Conservation (phyloP, 64 coral and sea anemone genomes). For the Anthopleura sola region DNA sequence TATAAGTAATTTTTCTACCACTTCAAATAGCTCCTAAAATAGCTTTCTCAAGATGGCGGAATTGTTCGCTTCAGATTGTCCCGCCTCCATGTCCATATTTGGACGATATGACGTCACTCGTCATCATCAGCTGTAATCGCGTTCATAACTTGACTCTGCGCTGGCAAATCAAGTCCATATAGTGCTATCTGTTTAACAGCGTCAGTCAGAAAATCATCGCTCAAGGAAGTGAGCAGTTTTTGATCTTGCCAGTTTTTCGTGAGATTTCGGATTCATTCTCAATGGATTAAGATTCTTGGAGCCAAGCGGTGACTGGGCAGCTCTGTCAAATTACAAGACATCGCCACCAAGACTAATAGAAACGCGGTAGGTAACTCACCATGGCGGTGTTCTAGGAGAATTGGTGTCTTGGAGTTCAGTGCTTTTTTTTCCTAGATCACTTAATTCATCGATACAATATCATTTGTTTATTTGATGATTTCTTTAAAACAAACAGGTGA, state of each 20-base stretch:
- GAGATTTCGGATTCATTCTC: background rate
- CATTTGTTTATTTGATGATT: background rate
- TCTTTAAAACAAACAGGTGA: too few species aligned
- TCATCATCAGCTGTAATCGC: background rate
- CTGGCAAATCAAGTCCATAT: background rate
- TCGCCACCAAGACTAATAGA: background rate
- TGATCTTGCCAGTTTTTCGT: background rate
- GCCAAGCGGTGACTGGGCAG: background rate
- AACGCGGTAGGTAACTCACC: background rate
- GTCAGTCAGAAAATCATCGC: background rate
- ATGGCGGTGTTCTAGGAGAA: background rate
- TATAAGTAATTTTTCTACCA: background rate
- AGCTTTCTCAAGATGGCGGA: background rate
- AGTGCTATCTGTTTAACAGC: background rate
- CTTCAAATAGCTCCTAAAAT: background rate
- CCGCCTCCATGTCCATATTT: background rate
- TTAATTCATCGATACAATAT: background rate
- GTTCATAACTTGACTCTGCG: background rate
- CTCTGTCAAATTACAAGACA: background rate
- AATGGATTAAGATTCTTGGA: conserved; percentile 1
- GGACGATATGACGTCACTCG: background rate
- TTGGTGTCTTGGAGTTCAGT: background rate
- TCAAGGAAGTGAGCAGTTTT: background rate
- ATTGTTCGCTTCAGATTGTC: background rate
- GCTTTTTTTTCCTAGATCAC: background rate